Percentiles rank a stretch among this genome's conserved stretches.
Conservation (phyloP, 1,140 invertebrate genomes). For the Bombus ignitus region DNA sequence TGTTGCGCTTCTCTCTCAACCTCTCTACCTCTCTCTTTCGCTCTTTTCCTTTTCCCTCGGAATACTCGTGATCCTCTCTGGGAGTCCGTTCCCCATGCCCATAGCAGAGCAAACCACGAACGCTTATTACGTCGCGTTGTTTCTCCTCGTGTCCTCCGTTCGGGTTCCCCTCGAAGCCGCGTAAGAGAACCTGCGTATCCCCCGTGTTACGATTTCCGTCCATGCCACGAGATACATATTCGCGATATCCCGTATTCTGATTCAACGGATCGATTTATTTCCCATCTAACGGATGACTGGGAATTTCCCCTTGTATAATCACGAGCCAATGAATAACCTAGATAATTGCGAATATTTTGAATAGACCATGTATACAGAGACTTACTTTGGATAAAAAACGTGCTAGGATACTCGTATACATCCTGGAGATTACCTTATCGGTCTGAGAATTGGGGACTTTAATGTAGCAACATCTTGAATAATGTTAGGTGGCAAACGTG, state of each 20-base stretch:
- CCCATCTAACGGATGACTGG: not conserved
- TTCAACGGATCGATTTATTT: not conserved
- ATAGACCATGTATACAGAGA: not conserved
- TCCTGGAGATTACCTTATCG: too few relatives aligned
- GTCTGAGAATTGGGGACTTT: too few relatives aligned
- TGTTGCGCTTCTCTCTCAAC: not conserved
- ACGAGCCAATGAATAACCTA: not conserved
- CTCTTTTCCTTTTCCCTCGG: not conserved
- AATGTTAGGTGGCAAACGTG: too few relatives aligned
- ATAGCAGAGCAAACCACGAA: constrained; percentile 9
- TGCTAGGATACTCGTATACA: too few relatives aligned
- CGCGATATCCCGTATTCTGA: not conserved
- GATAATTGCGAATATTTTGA: not conserved
- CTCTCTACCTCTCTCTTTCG: not conserved
- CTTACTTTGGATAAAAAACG: too few relatives aligned
- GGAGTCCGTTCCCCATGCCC: not conserved
- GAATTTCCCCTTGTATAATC: not conserved
- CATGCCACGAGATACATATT: not conserved
- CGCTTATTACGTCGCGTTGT: constrained; percentile 45
- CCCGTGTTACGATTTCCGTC: not conserved
- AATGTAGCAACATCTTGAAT: too few relatives aligned
- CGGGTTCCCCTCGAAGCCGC: not conserved
- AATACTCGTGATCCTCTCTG: not conserved
- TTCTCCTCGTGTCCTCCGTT: constrained; percentile 6
- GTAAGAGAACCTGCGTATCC: constrained; percentile 3